Evolutionary conservation across 2,113 vertebrate species (phyloP), one percentile per base, ranked within the genome.

Genomic region (Neopipo cinnamomea): DNA sequence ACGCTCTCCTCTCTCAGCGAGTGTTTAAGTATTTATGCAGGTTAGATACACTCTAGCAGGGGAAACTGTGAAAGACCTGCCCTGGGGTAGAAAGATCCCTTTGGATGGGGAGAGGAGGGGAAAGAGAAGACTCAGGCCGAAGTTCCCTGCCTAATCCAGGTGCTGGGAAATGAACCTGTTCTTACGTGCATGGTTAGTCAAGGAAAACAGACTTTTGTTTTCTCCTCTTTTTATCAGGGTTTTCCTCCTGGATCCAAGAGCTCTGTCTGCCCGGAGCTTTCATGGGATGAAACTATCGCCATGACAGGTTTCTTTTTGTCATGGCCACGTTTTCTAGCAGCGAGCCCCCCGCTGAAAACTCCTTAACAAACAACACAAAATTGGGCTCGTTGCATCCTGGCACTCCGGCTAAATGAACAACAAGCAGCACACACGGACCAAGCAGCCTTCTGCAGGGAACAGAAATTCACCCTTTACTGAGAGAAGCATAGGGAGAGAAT

Each of bases 11-110:
- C 81, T 94, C 88, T 94, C 66, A 90, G 46, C 68, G 74, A 77
- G 47, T 88, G 55, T 92, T 95, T 96, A 97, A 96, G 72, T 91
- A 96, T 97, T 96, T 95, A 94, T 95, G 85, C 50, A 90, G 55
- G 55, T 88, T 80, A 92, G 91, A 84, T 42, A 73, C 0, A 7
- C 33, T 66, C 20, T 16, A 65, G 49, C 37, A 91, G 33, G 35
- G 63, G 73, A 85, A 94, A 88, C 53, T 76, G 67, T 84, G 74
- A 83, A 83, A 90, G 46, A 74, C 18, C 21, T 83, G 75, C 31
- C 25, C n/a, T 62, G 55, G 37, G 39, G 19, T 55, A 39, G 82
- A 62, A 73, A 70, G 31, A 33, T 39, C 23, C 20, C n/a, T 39
- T 70, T 12, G 8, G 46, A 66, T 41, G 53, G 49, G 58, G 23